These are phyloP conservation scores for Labroides dimidiatus DNA, from an alignment of 2,797 vertebrate genomes.

Conservation along the genomic window DNA sequence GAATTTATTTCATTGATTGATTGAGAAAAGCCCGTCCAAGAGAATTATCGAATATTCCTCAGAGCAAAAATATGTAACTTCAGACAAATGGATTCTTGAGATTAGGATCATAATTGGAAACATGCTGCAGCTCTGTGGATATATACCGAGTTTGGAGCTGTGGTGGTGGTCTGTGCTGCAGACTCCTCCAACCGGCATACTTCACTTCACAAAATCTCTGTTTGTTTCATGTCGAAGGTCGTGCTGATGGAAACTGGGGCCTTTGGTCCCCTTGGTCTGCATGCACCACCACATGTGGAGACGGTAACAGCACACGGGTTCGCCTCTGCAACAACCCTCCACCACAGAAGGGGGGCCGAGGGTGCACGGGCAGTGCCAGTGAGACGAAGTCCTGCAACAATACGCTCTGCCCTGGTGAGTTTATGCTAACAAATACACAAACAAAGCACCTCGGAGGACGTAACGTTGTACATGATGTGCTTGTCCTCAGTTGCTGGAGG, in stretches of 20 bases:
- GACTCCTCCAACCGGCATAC: conserved; percentile 5
- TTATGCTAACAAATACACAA: neutral
- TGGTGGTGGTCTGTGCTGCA: conserved; percentile 18
- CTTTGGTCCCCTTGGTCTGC: conserved; percentile 98
- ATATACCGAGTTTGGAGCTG: conserved; percentile 7
- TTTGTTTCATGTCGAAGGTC: conserved; percentile 77
- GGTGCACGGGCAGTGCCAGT: conserved; percentile 85
- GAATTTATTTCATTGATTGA: conserved; percentile 16
- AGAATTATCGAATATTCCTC: conserved; percentile 10
- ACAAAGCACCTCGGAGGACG: neutral
- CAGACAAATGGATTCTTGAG: conserved; percentile 32
- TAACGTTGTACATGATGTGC: conserved; percentile 9
- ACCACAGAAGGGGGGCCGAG: conserved; percentile 89
- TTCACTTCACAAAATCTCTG: conserved; percentile 11
- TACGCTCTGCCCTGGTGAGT: conserved; percentile 76
- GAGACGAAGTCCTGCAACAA: conserved; percentile 86
- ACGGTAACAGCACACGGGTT: conserved; percentile 90
- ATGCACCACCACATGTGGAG: conserved; percentile 94
- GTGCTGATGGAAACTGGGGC: conserved; percentile 92
- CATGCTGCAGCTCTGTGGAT: conserved; percentile 34
- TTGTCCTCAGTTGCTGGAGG: conserved; percentile 88
- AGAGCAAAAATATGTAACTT: conserved; percentile 30
- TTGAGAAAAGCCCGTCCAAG: conserved; percentile 3
- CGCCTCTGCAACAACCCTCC: conserved; percentile 94
- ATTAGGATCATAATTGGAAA: conserved; percentile 54